phyloP scores from a whole-genome alignment of 2,888 invertebrate genomes.

The Sarcophaga subvicina region DNA sequence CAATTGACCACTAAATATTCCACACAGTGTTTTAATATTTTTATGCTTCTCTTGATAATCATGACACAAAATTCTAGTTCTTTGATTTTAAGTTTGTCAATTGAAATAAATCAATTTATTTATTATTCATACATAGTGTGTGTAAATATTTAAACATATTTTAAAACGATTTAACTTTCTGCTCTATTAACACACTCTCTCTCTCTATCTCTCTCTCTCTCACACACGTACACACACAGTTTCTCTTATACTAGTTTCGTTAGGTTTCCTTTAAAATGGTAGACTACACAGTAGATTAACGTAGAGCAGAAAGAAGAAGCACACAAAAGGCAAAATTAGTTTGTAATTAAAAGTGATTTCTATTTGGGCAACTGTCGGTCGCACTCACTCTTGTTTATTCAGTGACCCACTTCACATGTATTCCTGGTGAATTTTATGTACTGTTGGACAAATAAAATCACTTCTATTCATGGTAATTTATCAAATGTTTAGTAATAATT shows the following conservation, averaged over 20 bases:
- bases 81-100: neutral
- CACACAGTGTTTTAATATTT: neutral
- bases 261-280: neutral
- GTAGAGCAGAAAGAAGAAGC: neutral
- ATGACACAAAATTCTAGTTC: neutral
- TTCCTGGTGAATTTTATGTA: neutral
- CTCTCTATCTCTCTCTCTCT: too few species aligned
- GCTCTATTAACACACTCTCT: too few species aligned
- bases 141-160: slow-evolving; percentile 46
- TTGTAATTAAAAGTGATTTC: slow-evolving; percentile 45
- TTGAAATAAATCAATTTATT: slow-evolving; percentile 19
- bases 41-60: too few species aligned
- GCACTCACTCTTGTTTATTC: slow-evolving; percentile 3
- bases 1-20: too few species aligned
- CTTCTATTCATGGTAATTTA: slow-evolving; percentile 45
- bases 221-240: too few species aligned
- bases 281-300: neutral
- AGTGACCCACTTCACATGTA: neutral
- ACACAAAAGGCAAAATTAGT: slow-evolving; percentile 26
- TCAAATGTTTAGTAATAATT: slow-evolving; percentile 56
- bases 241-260: too few species aligned
- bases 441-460: slow-evolving; percentile 38
- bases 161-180: slow-evolving; percentile 39
- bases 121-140: slow-evolving; percentile 14
- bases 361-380: slow-evolving; percentile 23